Evolutionary conservation across 2,888 invertebrate species (phyloP), one percentile per base, ranked within the genome.

Genomic region (Myathropa florea): DNA sequence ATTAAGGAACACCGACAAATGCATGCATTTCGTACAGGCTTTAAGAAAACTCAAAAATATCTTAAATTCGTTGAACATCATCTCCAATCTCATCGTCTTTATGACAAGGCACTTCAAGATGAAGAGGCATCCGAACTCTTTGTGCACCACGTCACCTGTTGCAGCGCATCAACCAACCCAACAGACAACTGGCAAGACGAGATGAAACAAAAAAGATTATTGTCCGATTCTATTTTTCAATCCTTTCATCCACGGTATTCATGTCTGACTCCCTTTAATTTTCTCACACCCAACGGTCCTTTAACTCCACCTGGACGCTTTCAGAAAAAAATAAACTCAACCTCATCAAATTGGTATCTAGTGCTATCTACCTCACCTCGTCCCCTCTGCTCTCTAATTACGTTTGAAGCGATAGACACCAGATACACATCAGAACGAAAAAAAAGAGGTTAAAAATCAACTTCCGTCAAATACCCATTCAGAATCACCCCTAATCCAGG

Each of bases 401-500:
- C 21, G 57, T 23, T 60, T 30, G 46, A 64, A 64, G 39, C 71
- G 65, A 46, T 61, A 14, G 46, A 70, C 46, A 61, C 28, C 18
- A 53, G 65, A 65, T 71, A 64, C 4, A n/a, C 64, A 10, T 23
- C 59, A 24, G 14, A 24, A 0, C 12, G 14, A 21, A 55, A 57
- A 30, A 57, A 71, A 65, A 33, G 33, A 65, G 79, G 60, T 75
- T 73, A 23, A 75, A 79, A 80, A 80, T 73, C 79, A 80, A 73
- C 75, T 76, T 84, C 84, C 76, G 80, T 80, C 71, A 84, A 55
- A 76, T 76, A 57, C 65, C 61, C 24, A 71, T 46, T 76, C 57
- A 60, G 63, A 63, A 60, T 72, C 64, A 65, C 24, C 60, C 68
- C 72, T 70, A 82, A 73, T 67, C 77, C 64, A 73, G 59, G 77